These are phyloP conservation scores for Amblyornis subalaris DNA, from an alignment of 2,113 vertebrate genomes.

Conservation along the genomic window DNA sequence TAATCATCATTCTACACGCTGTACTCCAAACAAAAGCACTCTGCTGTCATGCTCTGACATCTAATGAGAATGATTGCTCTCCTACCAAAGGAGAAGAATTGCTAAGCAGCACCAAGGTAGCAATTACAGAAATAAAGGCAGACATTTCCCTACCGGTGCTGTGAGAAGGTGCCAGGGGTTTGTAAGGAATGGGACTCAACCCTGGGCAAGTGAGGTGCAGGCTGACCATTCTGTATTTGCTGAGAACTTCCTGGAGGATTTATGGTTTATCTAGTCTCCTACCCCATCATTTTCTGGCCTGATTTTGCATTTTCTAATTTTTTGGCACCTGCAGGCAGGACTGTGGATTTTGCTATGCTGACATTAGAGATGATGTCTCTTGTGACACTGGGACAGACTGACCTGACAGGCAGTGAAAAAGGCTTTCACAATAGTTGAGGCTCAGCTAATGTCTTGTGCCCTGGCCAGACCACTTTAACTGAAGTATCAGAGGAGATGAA, in stretches of 20 bases:
- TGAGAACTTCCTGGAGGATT: not conserved
- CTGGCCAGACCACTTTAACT: not conserved
- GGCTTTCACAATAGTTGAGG: not conserved
- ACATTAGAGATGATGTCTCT: not conserved
- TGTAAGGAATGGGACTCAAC: fast-evolving
- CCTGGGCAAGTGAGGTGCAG: not conserved
- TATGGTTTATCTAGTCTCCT: not conserved
- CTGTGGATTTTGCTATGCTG: not conserved
- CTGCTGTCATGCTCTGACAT: conserved; percentile 2
- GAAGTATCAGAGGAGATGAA: not conserved
- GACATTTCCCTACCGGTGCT: not conserved
- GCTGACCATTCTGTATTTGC: not conserved
- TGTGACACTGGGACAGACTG: not conserved
- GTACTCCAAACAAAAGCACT: conserved; percentile 11
- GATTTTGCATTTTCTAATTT: not conserved
- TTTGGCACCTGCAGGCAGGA: not conserved
- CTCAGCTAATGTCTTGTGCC: not conserved
- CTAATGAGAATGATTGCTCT: conserved; percentile 27
- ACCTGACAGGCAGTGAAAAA: not conserved
- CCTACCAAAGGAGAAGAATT: not conserved
- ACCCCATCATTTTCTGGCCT: not conserved
- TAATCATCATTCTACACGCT: not conserved
- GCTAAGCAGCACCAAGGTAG: conserved; percentile 18
- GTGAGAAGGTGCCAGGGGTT: not conserved
- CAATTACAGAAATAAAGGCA: not conserved